Base-by-base conservation (phyloP, 2,113 vertebrate genomes). In the Chaetodon trifascialis region DNA sequence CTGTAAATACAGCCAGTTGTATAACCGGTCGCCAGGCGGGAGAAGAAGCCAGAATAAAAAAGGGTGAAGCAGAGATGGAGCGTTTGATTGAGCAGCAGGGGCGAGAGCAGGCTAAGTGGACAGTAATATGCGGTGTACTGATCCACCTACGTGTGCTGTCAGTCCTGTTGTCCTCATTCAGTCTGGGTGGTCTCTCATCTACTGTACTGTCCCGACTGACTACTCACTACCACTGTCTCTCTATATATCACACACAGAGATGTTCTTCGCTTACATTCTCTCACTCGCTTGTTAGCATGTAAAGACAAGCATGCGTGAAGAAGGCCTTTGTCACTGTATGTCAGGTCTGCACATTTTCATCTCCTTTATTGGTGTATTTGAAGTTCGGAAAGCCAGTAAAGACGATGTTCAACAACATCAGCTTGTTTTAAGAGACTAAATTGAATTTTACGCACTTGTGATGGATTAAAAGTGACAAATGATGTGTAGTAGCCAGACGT, bases 151-250 rank as follows among this genome's bases (percentile, higher is more conserved):
- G 40, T 83, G 38, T 60, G 11, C 71, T 47, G 82, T 87, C 83
- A 68, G 71, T 73, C 86, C 74, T 83, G 23, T 89, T 88, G 85
- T 87, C 89, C 88, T 85, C 86, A 86, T 87, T 90, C 87, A 91
- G 89, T 91, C 87, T 87, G 88, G 84, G 86, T 88, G 79, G 73
- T 84, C 87, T 84, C 80, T 83, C 63, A 82, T 89, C 65, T 77
- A 63, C 85, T 66, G 76, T 62, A 51, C 73, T 70, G 58, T 64
- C 54, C 65, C 12, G 16, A 38, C 88, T 77, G 80, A 83, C 86
- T 66, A 80, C 85, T 83, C 75, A 21, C 54, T 17, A 69, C 74
- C 62, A 36, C 25, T 54, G 77, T 59, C 42, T 38, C 51, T 47
- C 40, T 73, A 0, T 15, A 30, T 30, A 5, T 47, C 34, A 68